These are phyloP conservation scores for Esperia sulphurella DNA, from an alignment of 2,888 invertebrate genomes.

Conservation along the genomic window DNA sequence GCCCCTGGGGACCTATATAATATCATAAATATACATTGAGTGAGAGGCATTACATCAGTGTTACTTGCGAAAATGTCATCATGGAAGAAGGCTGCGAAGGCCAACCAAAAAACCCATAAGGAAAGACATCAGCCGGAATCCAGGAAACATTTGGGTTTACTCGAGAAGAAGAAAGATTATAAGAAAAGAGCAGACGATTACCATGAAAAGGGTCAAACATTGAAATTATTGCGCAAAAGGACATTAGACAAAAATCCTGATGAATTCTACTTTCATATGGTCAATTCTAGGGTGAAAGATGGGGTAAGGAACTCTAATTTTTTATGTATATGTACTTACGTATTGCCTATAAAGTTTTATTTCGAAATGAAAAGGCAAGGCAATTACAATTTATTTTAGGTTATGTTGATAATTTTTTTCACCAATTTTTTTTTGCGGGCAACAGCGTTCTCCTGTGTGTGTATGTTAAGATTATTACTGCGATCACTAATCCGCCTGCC, in stretches of 20 bases:
- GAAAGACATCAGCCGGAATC: conserved; percentile 92
- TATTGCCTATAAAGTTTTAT: too few species aligned
- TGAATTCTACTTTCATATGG: conserved; percentile 99
- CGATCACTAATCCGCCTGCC: too few species aligned
- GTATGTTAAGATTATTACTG: too few species aligned
- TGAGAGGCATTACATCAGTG: too few species aligned
- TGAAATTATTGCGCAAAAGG: conserved; percentile 89
- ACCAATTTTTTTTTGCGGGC: too few species aligned
- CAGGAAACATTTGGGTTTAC: conserved; percentile 86
- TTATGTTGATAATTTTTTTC: too few species aligned
- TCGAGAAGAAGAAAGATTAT: conserved; percentile 95
- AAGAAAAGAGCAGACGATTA: conserved; percentile 87
- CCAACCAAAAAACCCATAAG: conserved; percentile 89
- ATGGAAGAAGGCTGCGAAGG: conserved; percentile 92
- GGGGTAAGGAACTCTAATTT: conserved; percentile 54
- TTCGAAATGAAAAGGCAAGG: neutral
- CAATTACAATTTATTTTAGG: neutral
- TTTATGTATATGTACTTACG: neutral
- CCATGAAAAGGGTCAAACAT: conserved; percentile 88
- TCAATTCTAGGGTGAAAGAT: conserved; percentile 87
- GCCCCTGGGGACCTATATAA: too few species aligned
- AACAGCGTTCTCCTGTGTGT: too few species aligned
- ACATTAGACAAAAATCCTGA: conserved; percentile 97
- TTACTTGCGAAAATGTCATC: conserved; percentile 84
- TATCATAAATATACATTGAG: too few species aligned